Conservation (phyloP, 1,140 invertebrate genomes). For the Armadillidium nasatum region DNA sequence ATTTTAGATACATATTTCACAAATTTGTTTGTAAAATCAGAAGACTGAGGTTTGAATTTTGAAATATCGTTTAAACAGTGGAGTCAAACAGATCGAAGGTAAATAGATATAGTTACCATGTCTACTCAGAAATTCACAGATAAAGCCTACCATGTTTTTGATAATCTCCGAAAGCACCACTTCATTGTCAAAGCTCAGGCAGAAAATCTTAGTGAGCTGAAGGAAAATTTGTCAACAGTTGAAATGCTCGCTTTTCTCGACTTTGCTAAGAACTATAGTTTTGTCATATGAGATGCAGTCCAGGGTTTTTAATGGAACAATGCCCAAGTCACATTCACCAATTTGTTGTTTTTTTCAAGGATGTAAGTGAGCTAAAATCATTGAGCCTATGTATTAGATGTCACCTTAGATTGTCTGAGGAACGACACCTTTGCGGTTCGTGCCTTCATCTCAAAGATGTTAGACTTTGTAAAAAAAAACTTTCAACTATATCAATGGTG, state of each 20-base stretch:
- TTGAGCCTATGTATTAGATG: background rate
- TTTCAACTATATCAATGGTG: background rate
- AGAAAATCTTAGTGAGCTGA: no score
- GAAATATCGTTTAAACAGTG: no score
- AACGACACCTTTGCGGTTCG: background rate
- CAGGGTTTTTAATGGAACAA: constrained; percentile 35
- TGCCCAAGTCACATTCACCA: constrained; percentile 35
- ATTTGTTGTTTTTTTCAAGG: constrained; percentile 21
- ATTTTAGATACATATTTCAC: no score
- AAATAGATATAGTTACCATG: no score
- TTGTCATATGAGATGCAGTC: constrained; percentile 9
- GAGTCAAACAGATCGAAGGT: no score
- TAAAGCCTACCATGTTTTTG: no score
- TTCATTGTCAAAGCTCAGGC: no score
- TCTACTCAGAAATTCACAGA: no score
- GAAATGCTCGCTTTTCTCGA: background rate
- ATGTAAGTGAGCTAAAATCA: background rate
- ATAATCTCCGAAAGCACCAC: no score
- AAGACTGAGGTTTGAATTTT: no score
- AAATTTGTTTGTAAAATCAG: no score
- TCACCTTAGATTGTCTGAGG: background rate
- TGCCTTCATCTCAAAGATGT: constrained; percentile 4
- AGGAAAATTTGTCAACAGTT: no score
- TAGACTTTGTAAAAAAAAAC: background rate
- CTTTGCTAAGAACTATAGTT: constrained; percentile 21